Conservation (phyloP, 2,888 invertebrate genomes). For the Disparrhopalites patrizii region DNA sequence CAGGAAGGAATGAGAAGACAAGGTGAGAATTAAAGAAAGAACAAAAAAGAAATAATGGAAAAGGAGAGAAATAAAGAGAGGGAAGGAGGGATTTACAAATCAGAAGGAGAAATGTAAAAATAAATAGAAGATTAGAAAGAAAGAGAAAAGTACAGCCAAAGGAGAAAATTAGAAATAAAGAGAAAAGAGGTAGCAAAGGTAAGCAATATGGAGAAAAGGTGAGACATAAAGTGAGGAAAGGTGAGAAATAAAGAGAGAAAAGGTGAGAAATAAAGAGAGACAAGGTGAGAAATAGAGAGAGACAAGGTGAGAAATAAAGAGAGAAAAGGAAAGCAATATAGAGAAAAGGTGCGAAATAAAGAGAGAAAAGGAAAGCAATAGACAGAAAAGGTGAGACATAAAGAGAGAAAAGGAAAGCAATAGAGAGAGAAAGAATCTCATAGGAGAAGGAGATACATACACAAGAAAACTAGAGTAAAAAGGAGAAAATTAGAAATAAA, state of each 20-base stretch:
- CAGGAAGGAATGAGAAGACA: no score
- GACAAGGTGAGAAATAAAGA: background rate
- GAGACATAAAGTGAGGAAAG: background rate
- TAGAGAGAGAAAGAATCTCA: background rate
- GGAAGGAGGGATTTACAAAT: no score
- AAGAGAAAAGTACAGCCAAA: background rate
- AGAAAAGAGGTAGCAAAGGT: no score
- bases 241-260: background rate
- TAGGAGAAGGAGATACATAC: no score
- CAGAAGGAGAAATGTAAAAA: background rate
- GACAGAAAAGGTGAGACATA: background rate
- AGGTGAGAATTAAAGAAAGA: no score
- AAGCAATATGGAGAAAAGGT: background rate
- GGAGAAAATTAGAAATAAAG: no score
- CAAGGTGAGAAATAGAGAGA: no score
- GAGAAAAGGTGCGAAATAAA: background rate
- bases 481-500: no score
- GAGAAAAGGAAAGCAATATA: background rate
- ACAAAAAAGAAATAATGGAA: no score
- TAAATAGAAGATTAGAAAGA: background rate
- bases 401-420: background rate
- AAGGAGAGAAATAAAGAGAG: no score
- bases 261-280: no score
- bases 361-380: conserved; percentile 1
- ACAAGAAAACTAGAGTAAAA: no score